Base-by-base conservation (phyloP, 2,888 invertebrate genomes). In the Yponomeuta evonymella region DNA sequence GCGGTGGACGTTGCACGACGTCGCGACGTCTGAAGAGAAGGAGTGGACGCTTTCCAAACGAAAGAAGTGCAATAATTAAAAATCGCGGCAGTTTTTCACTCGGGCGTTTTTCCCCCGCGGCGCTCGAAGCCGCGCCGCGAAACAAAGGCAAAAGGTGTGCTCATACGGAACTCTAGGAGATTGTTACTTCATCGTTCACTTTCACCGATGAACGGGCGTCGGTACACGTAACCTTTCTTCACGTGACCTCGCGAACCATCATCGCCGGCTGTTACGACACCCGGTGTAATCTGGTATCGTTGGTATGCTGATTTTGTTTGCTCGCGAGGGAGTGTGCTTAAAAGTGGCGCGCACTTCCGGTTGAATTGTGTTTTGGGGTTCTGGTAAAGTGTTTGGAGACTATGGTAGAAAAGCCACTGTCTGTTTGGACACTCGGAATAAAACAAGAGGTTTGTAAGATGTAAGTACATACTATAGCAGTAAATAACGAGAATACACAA, bases 171-270 rank as follows among this genome's bases (percentile, higher is more conserved):
- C 51, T 58, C 33, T 36, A 36, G 48, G 65, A 69, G 68, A 69
- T 69, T 74, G 77, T 79, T 82, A 77, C 76, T 76, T 79, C 75
- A 79, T 72, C 73, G 67, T 80, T 70, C 36, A 65, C 87, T 89
- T 88, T 88, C 87, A 82, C 87, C 81, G 67, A 69, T 73, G 70
- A 72, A 73, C 71, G 70, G 69, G 70, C 71, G 71, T 70, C 68
- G 43, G 68, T 33, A 67, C 70, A 78, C 78, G 82, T 86, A 88
- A 88, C 86, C 86, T 88, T 87, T 85, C 83, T 81, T 79, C 75
- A 73, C 69, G 74, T 80, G 84, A 88, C 85, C 86, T 75, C 80
- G 79, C 83, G 83, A 85, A 83, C 85, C 36, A 67, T 67, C 43
- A 67, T 67, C 43, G 33, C 67, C n/a, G 43, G 33, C 67, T 67